Percentiles rank a stretch among this genome's conserved stretches.
These are phyloP conservation scores for Diplazon laetatorius DNA, from an alignment of 2,888 invertebrate genomes.

Conservation along the genomic window DNA sequence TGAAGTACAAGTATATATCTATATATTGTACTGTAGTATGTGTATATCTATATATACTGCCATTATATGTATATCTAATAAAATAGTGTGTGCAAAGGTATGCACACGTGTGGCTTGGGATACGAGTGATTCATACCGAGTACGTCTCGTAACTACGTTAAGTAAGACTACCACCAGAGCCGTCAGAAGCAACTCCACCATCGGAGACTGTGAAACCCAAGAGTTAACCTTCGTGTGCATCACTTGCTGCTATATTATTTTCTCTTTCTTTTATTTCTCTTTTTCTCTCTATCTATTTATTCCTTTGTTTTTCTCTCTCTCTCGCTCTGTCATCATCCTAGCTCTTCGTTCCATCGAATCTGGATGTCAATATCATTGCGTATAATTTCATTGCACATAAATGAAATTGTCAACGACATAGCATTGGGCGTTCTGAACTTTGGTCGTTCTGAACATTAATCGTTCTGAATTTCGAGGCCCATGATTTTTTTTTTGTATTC, in stretches of 20 bases:
- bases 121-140: conserved; percentile 66
- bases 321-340: too few relatives aligned
- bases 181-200: conserved; percentile 25
- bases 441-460: too few relatives aligned
- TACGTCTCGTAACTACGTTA: conserved; percentile 65
- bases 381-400: conserved; percentile 1
- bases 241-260: background rate
- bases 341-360: conserved; percentile 7
- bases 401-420: conserved; percentile 21
- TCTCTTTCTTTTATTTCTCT: background rate
- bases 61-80: conserved; percentile 12
- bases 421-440: background rate
- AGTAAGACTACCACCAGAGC: conserved; percentile 63
- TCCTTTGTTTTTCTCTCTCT: too few relatives aligned
- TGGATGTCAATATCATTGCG: conserved; percentile 15
- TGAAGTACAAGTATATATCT: conserved; percentile 1
- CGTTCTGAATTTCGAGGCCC: too few relatives aligned
- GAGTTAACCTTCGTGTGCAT: conserved; percentile 35
- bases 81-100: conserved; percentile 18
- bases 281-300: too few relatives aligned
- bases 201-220: conserved; percentile 36
- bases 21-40: conserved; percentile 1
- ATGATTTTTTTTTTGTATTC: too few relatives aligned
- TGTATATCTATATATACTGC: conserved; percentile 16
- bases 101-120: conserved; percentile 23